Base-by-base conservation (phyloP, 2,113 vertebrate species). In the Ochotona curzoniae region DNA sequence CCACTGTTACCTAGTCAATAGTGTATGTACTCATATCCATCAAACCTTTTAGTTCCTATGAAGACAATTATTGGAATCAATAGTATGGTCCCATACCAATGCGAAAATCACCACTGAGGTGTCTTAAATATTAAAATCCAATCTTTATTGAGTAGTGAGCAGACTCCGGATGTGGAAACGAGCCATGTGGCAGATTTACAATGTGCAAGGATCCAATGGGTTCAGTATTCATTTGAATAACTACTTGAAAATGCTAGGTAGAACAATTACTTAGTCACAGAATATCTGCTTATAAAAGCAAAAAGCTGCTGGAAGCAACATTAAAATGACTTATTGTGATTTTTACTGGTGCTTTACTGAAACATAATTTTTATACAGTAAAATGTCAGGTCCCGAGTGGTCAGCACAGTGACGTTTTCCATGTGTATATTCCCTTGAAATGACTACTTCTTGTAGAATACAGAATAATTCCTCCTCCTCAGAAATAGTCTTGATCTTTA, bases 271-370 rank as follows among this genome's bases (percentile, higher is more conserved):
- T 89, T 94, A 78, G 95, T 94, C 78, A 94, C 21, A 84, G 73
- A 90, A 75, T 96, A 93, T 82, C 67, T 94, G 90, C 76, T 96
- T 91, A 91, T 67, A 89, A 93, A 94, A 87, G 87, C 78, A 60
- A 88, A 93, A 95, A 32, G 63, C 76, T 94, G 20, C 61, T 87
- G 57, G 35, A 93, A 94, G 67, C 73, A 87, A 38, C 78, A 88
- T 90, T 91, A 85, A 93, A 60, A 74, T 82, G 81, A 93, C 32
- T 83, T 83, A 81, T 82, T 91, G 63, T 87, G 38, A 94, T 47
- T 94, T 73, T 90, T 79, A 87, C 26, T 64, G 51, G 75, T 60
- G 60, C 49, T 91, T 87, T 57, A 82, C 75, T 74, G 60, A 25
- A 30, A 23, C 61, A 75, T 85, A 82, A 78, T 84, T 95, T 95